Conservation (phyloP, 1,140 invertebrate species). For the Octopus sinensis region DNA sequence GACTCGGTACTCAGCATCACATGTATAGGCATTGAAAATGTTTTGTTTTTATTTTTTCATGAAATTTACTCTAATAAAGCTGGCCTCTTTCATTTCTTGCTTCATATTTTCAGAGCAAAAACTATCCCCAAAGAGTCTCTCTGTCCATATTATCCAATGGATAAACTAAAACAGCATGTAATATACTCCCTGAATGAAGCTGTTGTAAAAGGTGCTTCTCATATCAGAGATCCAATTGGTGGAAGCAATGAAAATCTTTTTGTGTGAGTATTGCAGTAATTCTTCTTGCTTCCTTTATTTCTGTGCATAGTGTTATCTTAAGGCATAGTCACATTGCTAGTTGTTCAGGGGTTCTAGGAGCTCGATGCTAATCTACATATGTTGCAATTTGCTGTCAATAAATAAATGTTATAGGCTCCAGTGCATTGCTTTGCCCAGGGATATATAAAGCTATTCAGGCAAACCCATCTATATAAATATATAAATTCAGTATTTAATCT, state of each 20-base stretch:
- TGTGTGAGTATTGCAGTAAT: conserved; percentile 69
- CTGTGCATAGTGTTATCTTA: background rate
- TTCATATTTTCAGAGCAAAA: conserved; percentile 30
- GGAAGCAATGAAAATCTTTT: conserved; percentile 97
- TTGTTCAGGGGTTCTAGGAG: too few species aligned
- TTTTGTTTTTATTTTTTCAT: too few species aligned
- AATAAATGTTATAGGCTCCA: too few species aligned
- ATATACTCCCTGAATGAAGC: conserved; percentile 92
- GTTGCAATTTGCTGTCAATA: too few species aligned
- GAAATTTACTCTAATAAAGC: too few species aligned
- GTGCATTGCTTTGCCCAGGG: too few species aligned
- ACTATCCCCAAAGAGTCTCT: conserved; percentile 22
- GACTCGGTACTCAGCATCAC: too few species aligned
- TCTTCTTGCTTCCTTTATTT: background rate
- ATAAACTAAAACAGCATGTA: conserved; percentile 87
- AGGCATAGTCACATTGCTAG: background rate
- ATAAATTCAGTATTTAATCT: too few species aligned
- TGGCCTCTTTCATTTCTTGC: background rate
- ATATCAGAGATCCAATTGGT: conserved; percentile 96
- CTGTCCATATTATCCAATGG: conserved; percentile 84
- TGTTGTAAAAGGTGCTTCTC: conserved; percentile 91
- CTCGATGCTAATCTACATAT: too few species aligned
- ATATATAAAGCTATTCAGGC: too few species aligned
- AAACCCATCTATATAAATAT: too few species aligned
- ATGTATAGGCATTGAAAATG: too few species aligned